Conservation (phyloP, 2,888 invertebrate species). For the Boloria selene region DNA sequence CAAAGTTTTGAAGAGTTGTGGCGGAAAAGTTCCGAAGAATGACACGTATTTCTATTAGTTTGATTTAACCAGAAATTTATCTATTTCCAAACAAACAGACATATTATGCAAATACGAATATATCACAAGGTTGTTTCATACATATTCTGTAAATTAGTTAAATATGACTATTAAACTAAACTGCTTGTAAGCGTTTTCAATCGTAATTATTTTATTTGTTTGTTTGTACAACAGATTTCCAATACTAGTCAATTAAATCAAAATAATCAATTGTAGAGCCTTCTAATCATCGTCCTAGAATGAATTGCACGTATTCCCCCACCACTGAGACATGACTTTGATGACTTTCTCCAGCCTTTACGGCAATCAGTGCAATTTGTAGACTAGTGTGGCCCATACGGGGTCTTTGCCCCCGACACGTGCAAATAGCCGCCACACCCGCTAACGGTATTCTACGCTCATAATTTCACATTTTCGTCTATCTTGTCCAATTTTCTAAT, state of each 20-base stretch:
- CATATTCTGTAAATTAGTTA: too few species aligned
- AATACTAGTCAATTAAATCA: not conserved
- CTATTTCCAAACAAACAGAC: not conserved
- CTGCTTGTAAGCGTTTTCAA: too few species aligned
- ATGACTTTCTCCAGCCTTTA: conserved; percentile 38
- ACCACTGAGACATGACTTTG: conserved; percentile 22
- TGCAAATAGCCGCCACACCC: conserved; percentile 64
- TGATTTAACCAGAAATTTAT: not conserved
- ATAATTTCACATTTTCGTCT: conserved; percentile 46
- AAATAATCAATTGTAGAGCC: not conserved
- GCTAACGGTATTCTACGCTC: conserved; percentile 61
- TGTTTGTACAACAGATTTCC: not conserved
- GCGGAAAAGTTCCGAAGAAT: conserved; percentile 6
- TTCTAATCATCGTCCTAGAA: not conserved
- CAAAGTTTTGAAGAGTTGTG: conserved; percentile 9
- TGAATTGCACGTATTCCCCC: not conserved
- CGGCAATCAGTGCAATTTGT: conserved; percentile 37
- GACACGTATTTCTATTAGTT: conserved; percentile 9
- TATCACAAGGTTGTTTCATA: too few species aligned
- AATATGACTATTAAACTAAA: too few species aligned
- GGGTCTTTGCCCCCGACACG: conserved; percentile 66
- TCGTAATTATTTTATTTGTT: too few species aligned
- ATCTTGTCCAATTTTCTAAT: conserved; percentile 34
- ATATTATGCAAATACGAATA: too few species aligned
- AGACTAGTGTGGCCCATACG: conserved; percentile 51